phyloP scores from a whole-genome alignment of 2,113 vertebrate genomes.

The Ailuropoda melanoleuca region DNA sequence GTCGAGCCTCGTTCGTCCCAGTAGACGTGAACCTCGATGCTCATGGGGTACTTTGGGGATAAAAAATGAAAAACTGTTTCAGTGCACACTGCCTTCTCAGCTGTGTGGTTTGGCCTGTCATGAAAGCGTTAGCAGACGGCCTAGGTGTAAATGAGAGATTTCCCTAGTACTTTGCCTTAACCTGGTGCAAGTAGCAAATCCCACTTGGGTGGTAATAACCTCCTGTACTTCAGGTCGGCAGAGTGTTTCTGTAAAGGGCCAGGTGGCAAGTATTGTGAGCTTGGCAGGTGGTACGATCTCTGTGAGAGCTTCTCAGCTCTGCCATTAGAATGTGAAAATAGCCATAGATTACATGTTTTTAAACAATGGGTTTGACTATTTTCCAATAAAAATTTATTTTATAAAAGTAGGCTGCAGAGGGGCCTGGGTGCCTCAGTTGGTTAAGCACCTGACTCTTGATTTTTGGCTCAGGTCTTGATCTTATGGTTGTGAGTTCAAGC shows the following conservation, averaged over 20 bases:
- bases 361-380: neutral
- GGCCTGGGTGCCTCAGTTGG: neutral
- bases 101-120: neutral
- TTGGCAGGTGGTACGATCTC: neutral
- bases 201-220: neutral
- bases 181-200: neutral
- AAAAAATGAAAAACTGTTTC: neutral
- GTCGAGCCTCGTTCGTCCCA: neutral
- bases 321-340: neutral
- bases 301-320: neutral
- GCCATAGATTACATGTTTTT: rapidly evolving
- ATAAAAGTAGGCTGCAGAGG: neutral
- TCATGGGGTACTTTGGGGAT: neutral
- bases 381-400: neutral
- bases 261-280: neutral
- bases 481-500: neutral
- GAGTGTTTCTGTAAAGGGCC: neutral
- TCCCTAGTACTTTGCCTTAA: neutral
- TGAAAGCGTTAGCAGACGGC: neutral
- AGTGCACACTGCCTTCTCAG: neutral
- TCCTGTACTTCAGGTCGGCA: neutral
- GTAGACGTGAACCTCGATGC: neutral
- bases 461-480: neutral
- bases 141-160: neutral
- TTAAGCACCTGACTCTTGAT: neutral